phyloP scores from a whole-genome alignment of 1,140 invertebrate genomes.

The Drosophila carrolli region DNA sequence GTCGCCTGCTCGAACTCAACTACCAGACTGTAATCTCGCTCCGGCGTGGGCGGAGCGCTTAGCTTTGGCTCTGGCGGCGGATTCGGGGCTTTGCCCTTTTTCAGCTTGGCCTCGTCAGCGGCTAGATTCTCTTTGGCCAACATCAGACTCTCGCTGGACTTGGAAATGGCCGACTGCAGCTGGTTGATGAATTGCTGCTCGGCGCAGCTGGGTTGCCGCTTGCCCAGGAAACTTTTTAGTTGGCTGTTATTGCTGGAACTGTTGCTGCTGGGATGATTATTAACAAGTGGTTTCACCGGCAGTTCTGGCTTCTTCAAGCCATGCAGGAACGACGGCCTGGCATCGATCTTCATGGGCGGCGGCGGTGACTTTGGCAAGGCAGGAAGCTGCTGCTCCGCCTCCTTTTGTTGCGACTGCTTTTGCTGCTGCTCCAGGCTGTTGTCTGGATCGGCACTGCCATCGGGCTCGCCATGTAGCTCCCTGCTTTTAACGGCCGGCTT shows the following conservation, averaged over 20 bases:
- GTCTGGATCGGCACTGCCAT: slow-evolving; percentile 92
- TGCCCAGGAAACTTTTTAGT: slow-evolving; percentile 65
- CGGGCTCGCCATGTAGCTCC: slow-evolving; percentile 91
- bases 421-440: slow-evolving; percentile 84
- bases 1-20: slow-evolving; percentile 74
- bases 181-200: slow-evolving; percentile 86
- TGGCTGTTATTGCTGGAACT: slow-evolving; percentile 24
- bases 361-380: slow-evolving; percentile 88
- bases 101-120: slow-evolving; percentile 76
- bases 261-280: slow-evolving; percentile 30
- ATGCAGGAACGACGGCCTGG: slow-evolving; percentile 90
- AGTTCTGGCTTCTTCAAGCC: slow-evolving; percentile 88
- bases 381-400: slow-evolving; percentile 84
- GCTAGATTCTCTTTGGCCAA: slow-evolving; percentile 49
- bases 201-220: slow-evolving; percentile 60
- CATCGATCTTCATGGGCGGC: slow-evolving; percentile 85
- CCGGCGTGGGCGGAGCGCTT: slow-evolving; percentile 79
- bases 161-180: slow-evolving; percentile 84
- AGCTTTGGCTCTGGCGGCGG: slow-evolving; percentile 84
- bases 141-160: slow-evolving; percentile 68
- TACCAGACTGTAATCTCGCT: slow-evolving; percentile 77
- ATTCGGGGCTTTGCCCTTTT: slow-evolving; percentile 86
- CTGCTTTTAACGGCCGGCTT: slow-evolving; percentile 86
- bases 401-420: slow-evolving; percentile 16
- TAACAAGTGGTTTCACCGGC: slow-evolving; percentile 86